Evolutionary conservation across 1,140 invertebrate genomes (phyloP).

Genomic region (Heliconius melpomene): DNA sequence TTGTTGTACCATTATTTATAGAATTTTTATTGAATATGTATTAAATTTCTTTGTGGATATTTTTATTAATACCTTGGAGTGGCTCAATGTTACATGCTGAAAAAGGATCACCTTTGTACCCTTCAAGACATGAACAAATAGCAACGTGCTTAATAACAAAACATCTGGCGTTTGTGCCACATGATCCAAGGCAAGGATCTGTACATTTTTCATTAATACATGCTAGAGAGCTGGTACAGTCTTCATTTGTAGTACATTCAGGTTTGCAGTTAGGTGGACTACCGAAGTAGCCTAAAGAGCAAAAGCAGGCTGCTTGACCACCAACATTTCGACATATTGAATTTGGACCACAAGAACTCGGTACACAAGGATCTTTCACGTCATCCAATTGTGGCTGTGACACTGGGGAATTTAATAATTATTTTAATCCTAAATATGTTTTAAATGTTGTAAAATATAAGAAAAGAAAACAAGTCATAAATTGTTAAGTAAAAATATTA

Average conservation of each 20-base stretch:
- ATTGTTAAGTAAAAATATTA: too few species aligned
- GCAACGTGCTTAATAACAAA: slow-evolving; percentile 84
- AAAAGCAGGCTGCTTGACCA: slow-evolving; percentile 83
- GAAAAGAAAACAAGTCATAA: neutral
- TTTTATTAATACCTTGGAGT: slow-evolving; percentile 66
- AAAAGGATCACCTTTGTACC: slow-evolving; percentile 86
- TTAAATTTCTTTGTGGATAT: neutral
- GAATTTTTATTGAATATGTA: neutral
- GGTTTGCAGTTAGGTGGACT: slow-evolving; percentile 85
- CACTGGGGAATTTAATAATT: slow-evolving; percentile 48
- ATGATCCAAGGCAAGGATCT: slow-evolving; percentile 85
- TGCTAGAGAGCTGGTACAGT: slow-evolving; percentile 83
- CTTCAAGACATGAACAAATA: slow-evolving; percentile 84
- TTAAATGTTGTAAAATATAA: slow-evolving; percentile 18
- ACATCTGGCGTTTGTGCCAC: slow-evolving; percentile 84
- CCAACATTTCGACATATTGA: slow-evolving; percentile 83
- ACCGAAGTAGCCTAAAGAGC: slow-evolving; percentile 83
- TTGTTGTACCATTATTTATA: neutral
- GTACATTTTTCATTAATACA: slow-evolving; percentile 85
- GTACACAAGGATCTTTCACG: slow-evolving; percentile 80
- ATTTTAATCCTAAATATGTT: slow-evolving; percentile 7
- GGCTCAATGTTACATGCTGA: slow-evolving; percentile 78
- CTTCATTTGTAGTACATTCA: slow-evolving; percentile 85
- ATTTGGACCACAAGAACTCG: slow-evolving; percentile 85
- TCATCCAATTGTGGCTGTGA: slow-evolving; percentile 64